Evolutionary conservation across 2,797 vertebrate genomes (phyloP).

Genomic region (Silurus aristotelis): DNA sequence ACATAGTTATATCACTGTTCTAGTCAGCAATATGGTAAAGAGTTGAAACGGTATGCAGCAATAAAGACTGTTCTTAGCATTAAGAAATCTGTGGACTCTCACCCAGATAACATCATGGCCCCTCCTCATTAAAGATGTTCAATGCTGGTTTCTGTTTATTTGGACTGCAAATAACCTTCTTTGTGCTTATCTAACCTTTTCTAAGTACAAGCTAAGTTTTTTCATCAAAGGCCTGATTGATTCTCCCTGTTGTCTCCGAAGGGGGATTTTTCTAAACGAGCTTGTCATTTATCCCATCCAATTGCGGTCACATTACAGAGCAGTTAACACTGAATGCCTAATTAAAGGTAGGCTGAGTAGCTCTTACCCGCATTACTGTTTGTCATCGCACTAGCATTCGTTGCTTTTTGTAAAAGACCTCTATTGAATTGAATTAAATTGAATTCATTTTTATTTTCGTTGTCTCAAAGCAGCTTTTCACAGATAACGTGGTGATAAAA

Average conservation of each 20-base stretch:
- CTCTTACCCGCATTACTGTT: not conserved
- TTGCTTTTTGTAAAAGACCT: not conserved
- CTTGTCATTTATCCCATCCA: conserved; percentile 27
- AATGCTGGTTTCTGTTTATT: not conserved
- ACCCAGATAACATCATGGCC: conserved; percentile 1
- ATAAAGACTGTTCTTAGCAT: no score
- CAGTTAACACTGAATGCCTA: not conserved
- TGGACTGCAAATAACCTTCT: not conserved
- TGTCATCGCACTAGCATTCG: not conserved
- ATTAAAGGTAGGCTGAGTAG: not conserved
- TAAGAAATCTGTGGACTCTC: not conserved
- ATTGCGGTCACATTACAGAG: not conserved
- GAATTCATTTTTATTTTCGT: no score
- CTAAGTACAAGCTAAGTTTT: not conserved
- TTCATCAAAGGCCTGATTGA: conserved; percentile 45
- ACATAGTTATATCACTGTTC: not conserved
- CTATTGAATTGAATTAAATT: no score
- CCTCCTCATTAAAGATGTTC: not conserved
- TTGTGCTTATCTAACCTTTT: conserved; percentile 21
- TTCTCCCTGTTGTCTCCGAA: conserved; percentile 34
- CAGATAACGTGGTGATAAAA: no score
- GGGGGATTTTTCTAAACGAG: conserved; percentile 43
- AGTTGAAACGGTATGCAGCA: not conserved
- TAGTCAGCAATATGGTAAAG: not conserved
- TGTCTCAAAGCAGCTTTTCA: no score